Evolutionary conservation across 2,113 vertebrate genomes (phyloP).

Genomic region (Gadus chalcogrammus): DNA sequence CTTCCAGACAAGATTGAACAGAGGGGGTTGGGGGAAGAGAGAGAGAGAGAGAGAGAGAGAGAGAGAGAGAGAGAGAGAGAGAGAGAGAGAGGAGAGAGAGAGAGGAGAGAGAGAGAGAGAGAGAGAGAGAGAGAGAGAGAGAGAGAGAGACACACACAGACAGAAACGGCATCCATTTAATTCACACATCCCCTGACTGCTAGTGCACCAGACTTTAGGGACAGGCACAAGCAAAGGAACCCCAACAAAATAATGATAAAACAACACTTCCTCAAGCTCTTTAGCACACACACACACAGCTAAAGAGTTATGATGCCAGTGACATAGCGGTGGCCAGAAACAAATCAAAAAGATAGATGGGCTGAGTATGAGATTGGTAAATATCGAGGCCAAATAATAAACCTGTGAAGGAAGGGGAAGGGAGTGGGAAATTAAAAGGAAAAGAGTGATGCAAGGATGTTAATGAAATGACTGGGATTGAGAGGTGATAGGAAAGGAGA

Average conservation of each 20-base stretch:
- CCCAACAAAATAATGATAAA: conserved; percentile 11
- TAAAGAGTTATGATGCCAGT: too few relatives aligned
- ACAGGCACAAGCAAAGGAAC: background rate
- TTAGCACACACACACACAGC: conserved; percentile 11
- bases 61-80: too few relatives aligned
- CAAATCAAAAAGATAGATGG: conserved; percentile 2
- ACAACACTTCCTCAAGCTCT: conserved; percentile 19
- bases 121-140: too few relatives aligned
- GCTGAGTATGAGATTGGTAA: background rate
- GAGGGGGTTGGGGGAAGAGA: background rate
- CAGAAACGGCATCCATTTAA: conserved; percentile 29
- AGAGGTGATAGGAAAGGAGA: background rate
- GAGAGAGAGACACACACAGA: too few relatives aligned
- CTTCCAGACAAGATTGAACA: conserved; percentile 36
- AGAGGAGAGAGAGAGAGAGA: too few relatives aligned
- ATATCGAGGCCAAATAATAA: background rate
- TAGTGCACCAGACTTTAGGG: conserved; percentile 7
- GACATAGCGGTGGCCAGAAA: background rate
- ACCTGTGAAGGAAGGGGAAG: too few relatives aligned
- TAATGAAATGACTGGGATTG: background rate
- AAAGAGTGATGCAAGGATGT: too few relatives aligned
- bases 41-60: too few relatives aligned
- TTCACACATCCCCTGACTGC: conserved; percentile 26
- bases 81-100: too few relatives aligned
- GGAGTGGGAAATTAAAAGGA: too few relatives aligned